Base-by-base conservation (phyloP, 2,113 vertebrate genomes). In the Neopipo cinnamomea region DNA sequence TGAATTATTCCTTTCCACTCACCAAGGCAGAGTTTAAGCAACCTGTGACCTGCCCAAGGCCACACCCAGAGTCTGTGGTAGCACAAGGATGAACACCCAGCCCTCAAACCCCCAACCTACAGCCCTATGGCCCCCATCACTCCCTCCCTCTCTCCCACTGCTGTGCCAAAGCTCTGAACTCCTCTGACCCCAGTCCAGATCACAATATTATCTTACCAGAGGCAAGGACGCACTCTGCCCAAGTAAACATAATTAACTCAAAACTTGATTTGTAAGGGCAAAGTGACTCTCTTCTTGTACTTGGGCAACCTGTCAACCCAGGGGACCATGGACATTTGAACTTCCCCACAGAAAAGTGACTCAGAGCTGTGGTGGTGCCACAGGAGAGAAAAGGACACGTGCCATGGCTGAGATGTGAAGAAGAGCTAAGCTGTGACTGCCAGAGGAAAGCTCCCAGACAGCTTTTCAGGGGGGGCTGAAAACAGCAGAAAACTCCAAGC, bases 231-330 rank as follows among this genome's bases (percentile, higher is more conserved):
- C 19, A 12, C 42, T 78, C 79, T 61, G 73, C 58, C 76, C 84
- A 81, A 80, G 44, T 41, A 92, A 95, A 95, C 93, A 96, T 95
- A 84, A 96, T 78, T 86, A 96, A 92, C 86, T 95, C 91, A 44
- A 44, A 84, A 87, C 80, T 84, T 93, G 86, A 96, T 87, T 61
- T 80, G 53, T 75, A 91, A 92, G 95, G 94, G 91, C 95, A 95
- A 96, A 96, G 91, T 71, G 86, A 89, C 86, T 91, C 30, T 85
- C 37, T 46, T 56, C 47, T 81, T 44, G 73, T 61, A 78, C 52
- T 63, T 85, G 61, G 93, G 94, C 76, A 67, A 23, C 47, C 52
- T 47, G 86, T 89, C 94, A 96, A 50, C 4, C 19, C 61, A 84
- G 33, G 44, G 86, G 80, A 72, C 30, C 72, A 81, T 68, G 72